Evolutionary conservation across 30 jellyfish, hydroid and myxozoan species (phyloP), one percentile per base, ranked within the genome.

Genomic region (Aurelia aurita complex sp. Pacific): DNA sequence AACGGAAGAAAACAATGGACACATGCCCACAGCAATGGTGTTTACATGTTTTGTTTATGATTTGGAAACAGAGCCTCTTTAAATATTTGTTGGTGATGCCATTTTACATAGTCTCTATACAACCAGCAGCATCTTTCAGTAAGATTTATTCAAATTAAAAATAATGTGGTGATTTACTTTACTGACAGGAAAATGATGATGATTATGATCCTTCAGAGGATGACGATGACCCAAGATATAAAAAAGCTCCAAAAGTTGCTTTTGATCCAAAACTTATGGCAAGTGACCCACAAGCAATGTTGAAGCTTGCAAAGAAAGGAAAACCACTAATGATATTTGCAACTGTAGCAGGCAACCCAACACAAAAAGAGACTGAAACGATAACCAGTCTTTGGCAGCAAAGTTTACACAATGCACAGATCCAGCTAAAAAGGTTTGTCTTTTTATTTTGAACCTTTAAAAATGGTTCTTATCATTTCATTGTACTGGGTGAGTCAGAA

Each of bases 321-420:
- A 83, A 92, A 62, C 96, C 98, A 2, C 35, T 92, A 65, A 92
- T 92, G 98, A 72, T 92, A 85, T 92, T 92, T 92, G 98, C 81
- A 2, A 92, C 83, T 64, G 98, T 92, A n/a, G 96, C 96, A 59
- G 98, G 98, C 10, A 92, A 86, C 19, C 98, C 98, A 4, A 80
- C 91, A 5, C 80, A 85, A 16, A 62, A 85, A 67, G 89, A 87
- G 73, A 86, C 98, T 43, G 98, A 92, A 67, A 40, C 68, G 0
- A 73, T 87, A 9, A 73, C 95, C 17, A 81, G 86, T 29, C 42
- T 92, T 71, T 92, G 98, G 98, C 98, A 92, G 85, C 94, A 92
- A 23, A 81, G 98, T 78, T 88, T 92, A 35, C 90, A 82, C 59
- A 92, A 92, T 92, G 94, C 91, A 19, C 84, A 92, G 23, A 66